phyloP scores from a whole-genome alignment of 2,113 vertebrate species.

The Salvelinus sp. region DNA sequence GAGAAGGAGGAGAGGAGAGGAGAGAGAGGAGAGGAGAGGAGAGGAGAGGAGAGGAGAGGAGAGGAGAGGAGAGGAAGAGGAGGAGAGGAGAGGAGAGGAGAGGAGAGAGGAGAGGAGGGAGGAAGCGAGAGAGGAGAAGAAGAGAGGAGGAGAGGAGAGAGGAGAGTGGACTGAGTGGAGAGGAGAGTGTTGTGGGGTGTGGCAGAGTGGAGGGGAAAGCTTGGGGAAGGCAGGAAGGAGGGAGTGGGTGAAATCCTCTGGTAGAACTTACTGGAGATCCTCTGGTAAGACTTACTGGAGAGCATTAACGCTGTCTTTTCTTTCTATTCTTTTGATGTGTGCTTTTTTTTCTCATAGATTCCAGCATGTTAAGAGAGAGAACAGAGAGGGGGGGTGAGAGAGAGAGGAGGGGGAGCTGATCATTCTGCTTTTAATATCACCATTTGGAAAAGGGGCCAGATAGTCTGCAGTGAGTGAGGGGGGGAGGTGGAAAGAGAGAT shows the following conservation, averaged over 20 bases:
- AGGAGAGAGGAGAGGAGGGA: slow-evolving; percentile 19
- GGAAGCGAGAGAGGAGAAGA: slow-evolving; percentile 31
- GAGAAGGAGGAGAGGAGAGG: slow-evolving; percentile 32
- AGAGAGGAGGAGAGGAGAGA: too few species aligned
- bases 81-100: too few species aligned
- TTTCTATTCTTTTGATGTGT: slow-evolving; percentile 50
- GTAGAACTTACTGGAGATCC: slow-evolving; percentile 61
- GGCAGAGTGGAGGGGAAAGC: slow-evolving; percentile 36
- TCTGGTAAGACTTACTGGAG: slow-evolving; percentile 72
- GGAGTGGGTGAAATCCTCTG: not conserved
- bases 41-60: too few species aligned
- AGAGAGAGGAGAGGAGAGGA: slow-evolving; percentile 12
- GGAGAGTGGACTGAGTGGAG: not conserved
- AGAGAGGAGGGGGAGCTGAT: slow-evolving; percentile 84
- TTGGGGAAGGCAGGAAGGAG: slow-evolving; percentile 5
- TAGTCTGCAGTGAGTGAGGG: slow-evolving; percentile 80
- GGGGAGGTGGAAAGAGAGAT: slow-evolving; percentile 51
- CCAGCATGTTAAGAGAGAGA: slow-evolving; percentile 75
- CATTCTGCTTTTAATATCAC: slow-evolving; percentile 99
- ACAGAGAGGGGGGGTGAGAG: slow-evolving; percentile 40
- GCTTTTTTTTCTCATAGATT: slow-evolving; percentile 67
- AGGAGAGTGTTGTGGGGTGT: slow-evolving; percentile 32
- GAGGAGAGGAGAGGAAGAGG: slow-evolving; percentile 26
- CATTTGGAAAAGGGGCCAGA: slow-evolving; percentile 95
- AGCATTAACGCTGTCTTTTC: slow-evolving; percentile 44